phyloP scores from a whole-genome alignment of 2,113 vertebrate species.

The Camelus dromedarius region DNA sequence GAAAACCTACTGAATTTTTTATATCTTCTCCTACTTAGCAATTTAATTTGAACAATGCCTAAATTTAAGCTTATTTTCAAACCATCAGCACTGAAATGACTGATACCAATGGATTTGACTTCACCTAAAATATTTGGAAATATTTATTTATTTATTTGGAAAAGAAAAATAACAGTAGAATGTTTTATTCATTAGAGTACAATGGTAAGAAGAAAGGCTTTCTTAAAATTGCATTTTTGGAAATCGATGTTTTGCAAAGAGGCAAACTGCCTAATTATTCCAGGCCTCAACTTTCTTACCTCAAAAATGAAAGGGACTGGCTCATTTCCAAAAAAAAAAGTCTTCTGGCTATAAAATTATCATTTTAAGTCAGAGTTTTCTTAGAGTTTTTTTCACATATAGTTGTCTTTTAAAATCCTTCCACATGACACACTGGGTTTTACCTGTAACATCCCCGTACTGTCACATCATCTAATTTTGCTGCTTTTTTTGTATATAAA shows the following conservation, averaged over 20 bases:
- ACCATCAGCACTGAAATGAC: background rate
- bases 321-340: background rate
- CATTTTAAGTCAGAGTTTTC: conserved; percentile 7
- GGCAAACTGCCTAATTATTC: background rate
- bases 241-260: background rate
- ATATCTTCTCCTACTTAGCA: background rate
- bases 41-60: background rate
- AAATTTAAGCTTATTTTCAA: background rate
- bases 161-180: background rate
- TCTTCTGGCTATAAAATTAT: background rate
- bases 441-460: background rate
- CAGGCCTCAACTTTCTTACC: background rate
- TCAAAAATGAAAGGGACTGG: background rate
- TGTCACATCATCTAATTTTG: conserved; percentile 55
- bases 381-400: background rate
- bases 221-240: background rate
- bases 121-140: conserved; percentile 11
- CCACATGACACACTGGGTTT: background rate
- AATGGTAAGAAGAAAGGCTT: background rate
- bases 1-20: background rate
- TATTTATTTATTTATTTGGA: background rate
- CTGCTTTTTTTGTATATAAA: conserved; percentile 36
- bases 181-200: background rate
- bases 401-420: conserved; percentile 6
- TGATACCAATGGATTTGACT: background rate